Percentiles rank a stretch among this genome's conserved stretches.
These are phyloP conservation scores for Rhabditoides inermis DNA, from an alignment of 2,888 invertebrate species.

Conservation along the genomic window DNA sequence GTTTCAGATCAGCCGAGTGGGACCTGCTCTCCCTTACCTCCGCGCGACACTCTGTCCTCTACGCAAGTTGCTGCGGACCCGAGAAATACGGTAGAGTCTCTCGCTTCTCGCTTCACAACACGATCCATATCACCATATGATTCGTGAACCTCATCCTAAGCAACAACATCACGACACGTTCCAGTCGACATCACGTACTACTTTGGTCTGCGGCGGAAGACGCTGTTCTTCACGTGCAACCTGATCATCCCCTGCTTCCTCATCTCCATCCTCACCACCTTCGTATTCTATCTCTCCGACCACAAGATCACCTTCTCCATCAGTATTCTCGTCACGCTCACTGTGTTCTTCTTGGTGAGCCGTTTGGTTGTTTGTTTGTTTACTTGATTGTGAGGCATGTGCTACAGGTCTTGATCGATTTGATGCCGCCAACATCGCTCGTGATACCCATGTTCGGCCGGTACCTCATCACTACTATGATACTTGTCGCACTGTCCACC, in stretches of 20 bases:
- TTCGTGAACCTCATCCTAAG: background rate
- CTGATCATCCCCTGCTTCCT: slow-evolving; percentile 52
- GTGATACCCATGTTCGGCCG: slow-evolving; percentile 53
- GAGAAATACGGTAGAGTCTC: slow-evolving; percentile 43
- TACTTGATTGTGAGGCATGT: too few species aligned
- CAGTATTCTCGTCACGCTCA: slow-evolving; percentile 51
- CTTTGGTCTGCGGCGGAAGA: slow-evolving; percentile 47
- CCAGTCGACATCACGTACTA: slow-evolving; percentile 47
- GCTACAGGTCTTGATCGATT: slow-evolving; percentile 48
- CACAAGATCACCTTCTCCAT: slow-evolving; percentile 53
- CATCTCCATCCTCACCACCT: slow-evolving; percentile 51
- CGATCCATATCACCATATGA: background rate
- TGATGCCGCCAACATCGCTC: slow-evolving; percentile 51
- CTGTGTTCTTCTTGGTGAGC: slow-evolving; percentile 52
- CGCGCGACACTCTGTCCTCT: slow-evolving; percentile 47
- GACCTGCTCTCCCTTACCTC: slow-evolving; percentile 48
- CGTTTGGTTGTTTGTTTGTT: background rate
- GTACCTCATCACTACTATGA: slow-evolving; percentile 52
- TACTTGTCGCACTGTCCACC: slow-evolving; percentile 47
- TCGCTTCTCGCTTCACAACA: background rate
- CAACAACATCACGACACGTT: too few species aligned
- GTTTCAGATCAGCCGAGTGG: slow-evolving; percentile 51
- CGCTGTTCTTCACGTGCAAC: slow-evolving; percentile 51
- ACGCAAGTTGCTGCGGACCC: slow-evolving; percentile 51
- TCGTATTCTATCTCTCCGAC: slow-evolving; percentile 52